phyloP scores from a whole-genome alignment of 2,113 vertebrate species.

The Glaucomys volans region DNA sequence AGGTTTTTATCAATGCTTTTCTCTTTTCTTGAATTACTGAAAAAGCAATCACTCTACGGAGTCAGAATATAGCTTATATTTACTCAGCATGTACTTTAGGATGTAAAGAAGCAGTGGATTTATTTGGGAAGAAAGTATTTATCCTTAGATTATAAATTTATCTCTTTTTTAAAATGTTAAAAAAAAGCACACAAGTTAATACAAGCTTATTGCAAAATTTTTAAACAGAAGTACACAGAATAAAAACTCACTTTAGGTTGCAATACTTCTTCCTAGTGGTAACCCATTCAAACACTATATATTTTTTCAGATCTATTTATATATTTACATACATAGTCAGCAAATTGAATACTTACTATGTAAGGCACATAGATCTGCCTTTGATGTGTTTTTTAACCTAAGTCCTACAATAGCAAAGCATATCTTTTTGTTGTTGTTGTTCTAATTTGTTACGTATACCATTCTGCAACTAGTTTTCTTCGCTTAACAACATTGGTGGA shows the following conservation, averaged over 20 bases:
- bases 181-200: conserved; percentile 47
- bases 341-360: background rate
- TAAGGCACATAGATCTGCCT: background rate
- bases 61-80: conserved; percentile 8
- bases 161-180: conserved; percentile 19
- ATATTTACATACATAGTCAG: background rate
- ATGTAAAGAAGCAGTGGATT: background rate
- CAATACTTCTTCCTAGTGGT: conserved; percentile 15
- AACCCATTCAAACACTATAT: conserved; percentile 1
- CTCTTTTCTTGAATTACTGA: background rate
- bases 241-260: conserved; percentile 21
- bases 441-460: background rate
- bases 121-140: conserved; percentile 36
- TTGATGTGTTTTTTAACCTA: background rate
- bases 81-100: background rate
- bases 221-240: conserved; percentile 12
- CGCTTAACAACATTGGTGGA: conserved; percentile 12
- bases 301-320: conserved; percentile 31
- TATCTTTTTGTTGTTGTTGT: no score
- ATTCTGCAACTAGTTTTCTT: conserved; percentile 49
- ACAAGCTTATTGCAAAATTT: background rate
- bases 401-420: no score
- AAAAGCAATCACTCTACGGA: conserved; percentile 24
- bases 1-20: conserved; percentile 1
- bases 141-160: background rate